Percentiles rank a stretch among this genome's conserved stretches.
Evolutionary conservation across 2,113 vertebrate genomes (phyloP).

Genomic region (Tragelaphus scriptus): DNA sequence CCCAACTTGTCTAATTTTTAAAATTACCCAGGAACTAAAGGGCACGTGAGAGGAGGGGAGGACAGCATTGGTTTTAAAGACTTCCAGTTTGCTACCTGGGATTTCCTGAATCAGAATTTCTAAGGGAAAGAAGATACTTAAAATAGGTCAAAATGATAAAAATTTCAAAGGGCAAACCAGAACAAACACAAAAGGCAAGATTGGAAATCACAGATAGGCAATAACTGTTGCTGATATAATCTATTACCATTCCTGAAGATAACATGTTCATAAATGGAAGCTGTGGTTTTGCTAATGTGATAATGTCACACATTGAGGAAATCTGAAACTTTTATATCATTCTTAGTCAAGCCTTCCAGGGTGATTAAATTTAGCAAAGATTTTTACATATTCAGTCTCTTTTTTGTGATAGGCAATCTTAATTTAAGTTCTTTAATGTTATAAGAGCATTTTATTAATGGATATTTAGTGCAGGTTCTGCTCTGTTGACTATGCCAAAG

Average conservation of each 20-base stretch:
- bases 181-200: neutral
- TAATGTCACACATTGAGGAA: neutral
- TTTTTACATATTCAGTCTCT: neutral
- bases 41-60: neutral
- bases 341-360: neutral
- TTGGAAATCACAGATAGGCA: neutral
- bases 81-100: neutral
- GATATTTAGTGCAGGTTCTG: neutral
- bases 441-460: neutral
- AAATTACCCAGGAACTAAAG: neutral
- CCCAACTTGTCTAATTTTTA: neutral
- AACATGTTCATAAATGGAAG: neutral
- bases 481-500: too few species aligned
- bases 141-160: neutral
- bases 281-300: neutral
- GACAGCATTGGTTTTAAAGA: neutral
- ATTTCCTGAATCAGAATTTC: slow-evolving; percentile 5
- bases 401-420: neutral
- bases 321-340: neutral
- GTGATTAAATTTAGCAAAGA: neutral
- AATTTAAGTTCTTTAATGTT: neutral
- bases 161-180: neutral
- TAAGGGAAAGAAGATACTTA: neutral
- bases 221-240: neutral
- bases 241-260: neutral